Base-by-base conservation (phyloP, 2,888 invertebrate genomes). In the Anoncus sp. region DNA sequence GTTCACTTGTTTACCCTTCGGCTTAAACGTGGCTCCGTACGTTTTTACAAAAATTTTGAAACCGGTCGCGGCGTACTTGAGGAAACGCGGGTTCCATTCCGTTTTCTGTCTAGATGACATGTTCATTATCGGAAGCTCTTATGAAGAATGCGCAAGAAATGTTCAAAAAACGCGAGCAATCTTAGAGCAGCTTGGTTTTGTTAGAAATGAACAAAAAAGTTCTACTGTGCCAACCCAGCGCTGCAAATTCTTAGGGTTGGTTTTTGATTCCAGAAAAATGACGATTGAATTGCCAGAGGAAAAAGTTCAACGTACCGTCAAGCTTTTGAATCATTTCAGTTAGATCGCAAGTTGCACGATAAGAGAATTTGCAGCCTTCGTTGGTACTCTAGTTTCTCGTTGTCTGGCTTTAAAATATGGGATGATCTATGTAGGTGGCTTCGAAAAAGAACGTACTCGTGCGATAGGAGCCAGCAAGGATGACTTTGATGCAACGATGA, bases 101-200 rank as follows among this genome's bases (percentile, higher is more conserved):
- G 73, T 66, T 38, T 59, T 60, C 27, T 59, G 66, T 43, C 73
- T 62, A 18, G 73, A 66, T 24, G 75, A 69, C 27, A 75, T 75
- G 31, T 31, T 31, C 31, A 31, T 31, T 31, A 31, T 31, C 31
- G 31, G 31, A 31, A 62, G 57, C 49, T 62, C 62, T 2, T 35
- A 53, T 31, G 55, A 38, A 49, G 43, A n/a, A 16, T 75, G 69
- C 38, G 16, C 57, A 53, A 7, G n/a, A n/a, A 75, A 75, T 40
- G 67, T 62, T 38, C 45, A 18, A 22, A 31, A 35, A 45, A 63
- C 69, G 35, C 18, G 22, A 10, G 35, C 38, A 24, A 35, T 69
- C 49, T 63, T 75, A 22, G 51, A 60, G 60, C 49, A 66, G n/a
- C 38, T 74, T 6, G 74, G 74, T n/a, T 67, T 74, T n/a, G 40